Evolutionary conservation across 2,113 vertebrate genomes (phyloP).

Genomic region (Sinocyclocheilus grahami): DNA sequence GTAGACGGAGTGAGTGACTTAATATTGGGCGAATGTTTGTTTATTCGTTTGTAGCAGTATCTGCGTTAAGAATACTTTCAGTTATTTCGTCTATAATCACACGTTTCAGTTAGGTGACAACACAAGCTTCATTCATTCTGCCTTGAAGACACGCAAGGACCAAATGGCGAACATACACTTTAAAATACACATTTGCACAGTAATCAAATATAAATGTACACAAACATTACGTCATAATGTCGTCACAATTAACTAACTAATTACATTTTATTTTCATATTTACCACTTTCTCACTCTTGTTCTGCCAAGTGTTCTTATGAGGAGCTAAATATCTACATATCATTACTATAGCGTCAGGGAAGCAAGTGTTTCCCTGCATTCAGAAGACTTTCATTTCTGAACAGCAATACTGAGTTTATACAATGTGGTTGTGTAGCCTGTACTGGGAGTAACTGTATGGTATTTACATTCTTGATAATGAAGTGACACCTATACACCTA

Average conservation of each 20-base stretch:
- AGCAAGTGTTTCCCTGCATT: not conserved
- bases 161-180: not conserved
- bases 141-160: not conserved
- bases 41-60: not conserved
- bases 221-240: not conserved
- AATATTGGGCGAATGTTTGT: not conserved
- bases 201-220: not conserved
- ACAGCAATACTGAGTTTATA: not conserved
- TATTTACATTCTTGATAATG: slow-evolving; percentile 22
- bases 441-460: not conserved
- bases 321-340: not conserved
- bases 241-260: not conserved
- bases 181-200: not conserved
- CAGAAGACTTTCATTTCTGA: slow-evolving; percentile 7
- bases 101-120: not conserved
- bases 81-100: not conserved
- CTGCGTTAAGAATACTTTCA: not conserved
- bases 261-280: not conserved
- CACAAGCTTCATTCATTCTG: slow-evolving; percentile 22
- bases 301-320: not conserved
- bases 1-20: not conserved
- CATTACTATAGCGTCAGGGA: not conserved
- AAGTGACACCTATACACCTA: not conserved
- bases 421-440: not conserved
- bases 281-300: not conserved